Conservation (phyloP, 2,797 vertebrate species). For the Aldrovandia affinis region DNA sequence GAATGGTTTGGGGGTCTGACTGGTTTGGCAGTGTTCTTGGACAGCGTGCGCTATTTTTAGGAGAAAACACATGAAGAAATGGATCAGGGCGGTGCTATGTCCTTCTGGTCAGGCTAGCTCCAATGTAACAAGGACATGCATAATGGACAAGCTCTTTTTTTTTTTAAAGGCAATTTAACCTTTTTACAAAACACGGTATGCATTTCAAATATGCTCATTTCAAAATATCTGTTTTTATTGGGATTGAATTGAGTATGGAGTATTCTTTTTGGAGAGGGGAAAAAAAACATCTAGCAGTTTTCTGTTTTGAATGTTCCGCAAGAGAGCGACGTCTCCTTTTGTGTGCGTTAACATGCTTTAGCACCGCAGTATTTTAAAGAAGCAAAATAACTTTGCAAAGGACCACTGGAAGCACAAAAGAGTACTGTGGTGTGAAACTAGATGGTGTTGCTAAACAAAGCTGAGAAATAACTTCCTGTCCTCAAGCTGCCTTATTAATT, state of each 20-base stretch:
- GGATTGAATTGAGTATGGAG: not conserved
- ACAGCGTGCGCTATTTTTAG: conserved; percentile 66
- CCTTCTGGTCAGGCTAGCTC: conserved; percentile 40
- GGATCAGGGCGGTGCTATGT: conserved; percentile 61
- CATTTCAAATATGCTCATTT: too few relatives aligned
- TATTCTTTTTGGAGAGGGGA: not conserved
- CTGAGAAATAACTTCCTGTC: conserved; percentile 10
- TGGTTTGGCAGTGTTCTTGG: conserved; percentile 65
- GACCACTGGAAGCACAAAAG: not conserved
- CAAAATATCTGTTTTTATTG: not conserved
- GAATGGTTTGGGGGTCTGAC: conserved; percentile 63
- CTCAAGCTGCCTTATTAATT: conserved; percentile 12
- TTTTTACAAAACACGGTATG: not conserved
- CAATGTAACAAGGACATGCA: conserved; percentile 50
- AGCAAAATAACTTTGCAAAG: not conserved
- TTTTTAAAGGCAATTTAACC: conserved; percentile 31
- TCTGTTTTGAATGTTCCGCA: too few relatives aligned
- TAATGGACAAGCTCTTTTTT: conserved; percentile 44
- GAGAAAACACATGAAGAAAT: conserved; percentile 64
- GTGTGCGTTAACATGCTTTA: too few relatives aligned
- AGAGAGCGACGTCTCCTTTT: not conserved
- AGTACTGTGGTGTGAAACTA: not conserved
- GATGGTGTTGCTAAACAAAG: not conserved
- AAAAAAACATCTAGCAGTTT: too few relatives aligned
- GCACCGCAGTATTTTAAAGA: not conserved